Evolutionary conservation across 30 jellyfish, hydroid and myxozoan genomes (phyloP).

Genomic region (Nemopilema nomurai): DNA sequence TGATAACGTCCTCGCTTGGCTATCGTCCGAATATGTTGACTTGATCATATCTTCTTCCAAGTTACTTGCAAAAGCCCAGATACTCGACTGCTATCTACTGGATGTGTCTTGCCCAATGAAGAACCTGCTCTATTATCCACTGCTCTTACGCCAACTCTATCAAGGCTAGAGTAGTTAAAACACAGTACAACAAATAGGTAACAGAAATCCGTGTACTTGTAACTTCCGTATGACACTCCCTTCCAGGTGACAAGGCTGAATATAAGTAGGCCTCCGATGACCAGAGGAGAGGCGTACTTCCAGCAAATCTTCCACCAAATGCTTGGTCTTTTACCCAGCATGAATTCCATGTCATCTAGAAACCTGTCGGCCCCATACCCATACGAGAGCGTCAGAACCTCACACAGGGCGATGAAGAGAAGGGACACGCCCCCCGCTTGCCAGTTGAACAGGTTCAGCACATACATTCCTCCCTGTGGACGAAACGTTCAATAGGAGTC

Average conservation of each 20-base stretch:
- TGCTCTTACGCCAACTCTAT: no score
- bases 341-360: slow-evolving; percentile 66
- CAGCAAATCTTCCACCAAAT: slow-evolving; percentile 95
- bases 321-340: slow-evolving; percentile 81
- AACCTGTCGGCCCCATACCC: slow-evolving; percentile 95
- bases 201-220: slow-evolving; percentile 34
- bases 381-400: slow-evolving; percentile 81
- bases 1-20: no score
- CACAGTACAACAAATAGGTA: no score
- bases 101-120: no score
- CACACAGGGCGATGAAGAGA: slow-evolving; percentile 86
- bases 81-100: no score
- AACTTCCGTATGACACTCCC: slow-evolving; percentile 76
- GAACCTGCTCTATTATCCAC: no score
- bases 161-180: no score
- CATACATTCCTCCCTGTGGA: slow-evolving; percentile 91
- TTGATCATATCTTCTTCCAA: no score
- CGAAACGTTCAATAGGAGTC: neutral
- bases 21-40: no score
- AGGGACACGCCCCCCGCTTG: slow-evolving; percentile 98
- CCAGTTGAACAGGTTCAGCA: slow-evolving; percentile 83
- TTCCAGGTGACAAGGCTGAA: slow-evolving; percentile 83
- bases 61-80: no score
- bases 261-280: slow-evolving; percentile 66
- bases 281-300: slow-evolving; percentile 84